Base-by-base conservation (phyloP, 2,113 vertebrate species). In the Pangasianodon gigas region DNA sequence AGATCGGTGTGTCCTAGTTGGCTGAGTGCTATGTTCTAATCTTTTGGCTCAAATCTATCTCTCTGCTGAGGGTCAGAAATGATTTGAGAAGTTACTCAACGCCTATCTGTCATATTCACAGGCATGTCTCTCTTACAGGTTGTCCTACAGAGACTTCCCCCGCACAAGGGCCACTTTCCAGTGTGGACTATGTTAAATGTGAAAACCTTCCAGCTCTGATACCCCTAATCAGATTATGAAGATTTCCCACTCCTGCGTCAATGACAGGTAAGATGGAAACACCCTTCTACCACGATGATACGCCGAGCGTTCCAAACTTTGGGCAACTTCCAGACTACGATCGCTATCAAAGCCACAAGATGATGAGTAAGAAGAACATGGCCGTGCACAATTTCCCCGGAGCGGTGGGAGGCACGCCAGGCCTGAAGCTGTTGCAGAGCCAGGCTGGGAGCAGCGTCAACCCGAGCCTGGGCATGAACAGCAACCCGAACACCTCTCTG, bases 231-330 rank as follows among this genome's bases (percentile, higher is more conserved):
- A 94, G 93, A 95, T 96, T 95, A 96, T 95, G 95, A 94, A 93
- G 94, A 93, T 94, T 92, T 86, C 69, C 74, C 88, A 90, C 41
- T 51, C 90, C 90, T 88, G 91, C 56, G 89, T 95, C 93, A 93
- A 91, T 94, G 93, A 93, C 93, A 91, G 93, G 90, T 92, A 95
- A 93, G 89, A 96, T 96, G 96, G 96, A 96, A 90, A 96, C 95
- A 88, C 96, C 96, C 85, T 96, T 96, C 91, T 96, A 96, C 92
- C 95, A 96, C 79, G 96, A 96, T 84, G 95, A 96, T 85, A 91
- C 93, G 24, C 91, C 91, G 1, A 84, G 92, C 0, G 85, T 93
- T 56, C 90, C 93, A 4, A 88, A 93, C 90, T 96, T 94, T 90
- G 93, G 93, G 41, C 94, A 94, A 9, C 86, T 94, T 4, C 37